Evolutionary conservation across 53 echinoderm and acorn worm species (phyloP), one percentile per base, ranked within the genome.

Genomic region (Mesocentrotus franciscanus): DNA sequence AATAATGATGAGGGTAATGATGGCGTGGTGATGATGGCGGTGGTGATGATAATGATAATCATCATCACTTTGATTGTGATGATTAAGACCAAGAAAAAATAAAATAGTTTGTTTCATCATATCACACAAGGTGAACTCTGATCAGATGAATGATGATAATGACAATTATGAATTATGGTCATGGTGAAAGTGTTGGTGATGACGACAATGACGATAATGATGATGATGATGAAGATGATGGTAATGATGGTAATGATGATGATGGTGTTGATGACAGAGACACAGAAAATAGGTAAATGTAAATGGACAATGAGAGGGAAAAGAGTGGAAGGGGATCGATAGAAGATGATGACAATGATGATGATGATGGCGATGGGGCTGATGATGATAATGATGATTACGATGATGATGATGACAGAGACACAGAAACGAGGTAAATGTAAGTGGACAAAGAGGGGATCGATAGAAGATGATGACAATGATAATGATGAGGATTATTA

Each of bases 181-280:
- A 85, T 85, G 42, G 9, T 85, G 55, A 85, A 34, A 39, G 56
- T 85, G 85, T 34, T 49, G 56, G 35, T 85, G 55, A 85, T 85
- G 39, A 6, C 56, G 85, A 49, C 2, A 24, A 85, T 85, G 56
- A 8, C 56, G 91, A 11, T 91, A 61, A 61, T 91, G 91, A 61
- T 91, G 91, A 91, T 91, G 91, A 60, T 60, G 91, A 91, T 91
- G 89, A 35, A 17, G n/a, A n/a, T n/a, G n/a, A n/a, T n/a, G n/a
- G n/a, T n/a, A n/a, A 49, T 9, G 92, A 61, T 62, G 91, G 9
- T 39, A 3, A 39, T 39, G 39, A 39, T 39, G 85, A 14, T 3
- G 85, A 49, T 85, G 10, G 9, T 85, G 85, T 1, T 85, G 85
- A 85, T 85, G 85, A 85, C 56, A n/a, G n/a, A n/a, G n/a, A n/a